Evolutionary conservation across 2,113 vertebrate species (phyloP).

Genomic region (Labrus mixtus): DNA sequence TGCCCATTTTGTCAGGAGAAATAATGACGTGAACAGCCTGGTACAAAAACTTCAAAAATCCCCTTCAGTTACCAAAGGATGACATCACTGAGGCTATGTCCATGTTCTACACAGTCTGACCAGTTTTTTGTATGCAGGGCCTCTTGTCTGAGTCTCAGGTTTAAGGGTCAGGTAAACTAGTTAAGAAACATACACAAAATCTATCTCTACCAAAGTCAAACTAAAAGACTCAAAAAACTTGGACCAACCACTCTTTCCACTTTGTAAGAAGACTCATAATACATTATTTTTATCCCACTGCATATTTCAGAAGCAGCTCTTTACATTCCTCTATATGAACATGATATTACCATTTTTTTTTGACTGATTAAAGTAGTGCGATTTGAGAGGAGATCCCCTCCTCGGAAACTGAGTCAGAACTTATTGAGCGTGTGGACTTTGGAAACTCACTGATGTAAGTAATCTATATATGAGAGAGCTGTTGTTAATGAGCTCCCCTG

Average conservation of each 20-base stretch:
- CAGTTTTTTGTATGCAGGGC: no score
- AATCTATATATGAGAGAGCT: not conserved
- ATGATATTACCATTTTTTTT: not conserved
- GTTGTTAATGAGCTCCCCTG: not conserved
- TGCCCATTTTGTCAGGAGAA: no score
- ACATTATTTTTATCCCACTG: not conserved
- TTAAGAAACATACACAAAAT: no score
- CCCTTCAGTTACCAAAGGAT: no score
- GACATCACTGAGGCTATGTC: no score
- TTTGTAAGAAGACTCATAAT: not conserved
- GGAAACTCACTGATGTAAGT: constrained; percentile 6
- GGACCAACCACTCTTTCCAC: not conserved
- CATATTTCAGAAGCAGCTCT: not conserved
- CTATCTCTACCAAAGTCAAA: not conserved
- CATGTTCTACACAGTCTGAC: no score
- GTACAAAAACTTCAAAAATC: no score
- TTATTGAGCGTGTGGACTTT: not conserved
- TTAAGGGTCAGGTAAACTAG: no score
- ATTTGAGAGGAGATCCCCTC: not conserved
- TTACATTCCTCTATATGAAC: not conserved
- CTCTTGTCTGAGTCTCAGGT: no score
- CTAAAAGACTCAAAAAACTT: not conserved
- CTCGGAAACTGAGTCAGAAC: not conserved
- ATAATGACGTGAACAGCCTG: no score
- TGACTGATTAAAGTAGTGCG: not conserved